phyloP scores from a whole-genome alignment of 2,888 invertebrate genomes.

The Malthinus flaveolus region DNA sequence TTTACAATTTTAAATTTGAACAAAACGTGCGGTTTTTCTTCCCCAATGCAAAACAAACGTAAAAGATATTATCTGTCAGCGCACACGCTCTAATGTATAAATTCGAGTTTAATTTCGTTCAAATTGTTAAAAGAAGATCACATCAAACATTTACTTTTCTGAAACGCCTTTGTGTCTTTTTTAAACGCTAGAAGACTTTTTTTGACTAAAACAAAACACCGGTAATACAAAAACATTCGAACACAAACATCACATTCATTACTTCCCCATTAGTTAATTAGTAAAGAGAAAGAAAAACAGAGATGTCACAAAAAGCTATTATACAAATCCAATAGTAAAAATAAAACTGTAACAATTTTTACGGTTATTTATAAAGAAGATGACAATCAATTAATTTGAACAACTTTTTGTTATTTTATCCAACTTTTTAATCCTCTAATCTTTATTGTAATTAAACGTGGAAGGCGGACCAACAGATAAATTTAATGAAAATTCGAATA shows the following conservation, averaged over 20 bases:
- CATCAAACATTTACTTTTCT: constrained; percentile 21
- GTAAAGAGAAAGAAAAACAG: constrained; percentile 18
- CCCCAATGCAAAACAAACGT: neutral
- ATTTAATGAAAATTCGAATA: too few species aligned
- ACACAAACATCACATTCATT: constrained; percentile 25
- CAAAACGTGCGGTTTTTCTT: constrained; percentile 6
- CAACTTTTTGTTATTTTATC: too few species aligned
- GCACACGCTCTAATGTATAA: constrained; percentile 10
- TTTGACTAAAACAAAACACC: constrained; percentile 7
- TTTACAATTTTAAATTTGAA: constrained; percentile 15
- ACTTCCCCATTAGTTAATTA: constrained; percentile 25
- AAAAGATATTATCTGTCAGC: constrained; percentile 14
- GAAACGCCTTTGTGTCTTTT: constrained; percentile 10
- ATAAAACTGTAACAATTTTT: constrained; percentile 4
- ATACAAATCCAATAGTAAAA: constrained; percentile 14
- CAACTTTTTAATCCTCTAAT: too few species aligned
- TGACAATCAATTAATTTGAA: too few species aligned
- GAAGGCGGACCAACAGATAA: too few species aligned
- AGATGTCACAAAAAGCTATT: constrained; percentile 21
- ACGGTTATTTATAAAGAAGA: neutral
- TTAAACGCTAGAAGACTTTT: constrained; percentile 6
- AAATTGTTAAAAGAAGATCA: constrained; percentile 5
- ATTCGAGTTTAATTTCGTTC: constrained; percentile 15
- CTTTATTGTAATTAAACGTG: too few species aligned
- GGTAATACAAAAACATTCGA: constrained; percentile 11